A percentile compares a stretch with the other conserved stretches of the same genome.
These are phyloP conservation scores for Propithecus coquereli DNA, from an alignment of 2,113 vertebrate genomes.

Conservation along the genomic window DNA sequence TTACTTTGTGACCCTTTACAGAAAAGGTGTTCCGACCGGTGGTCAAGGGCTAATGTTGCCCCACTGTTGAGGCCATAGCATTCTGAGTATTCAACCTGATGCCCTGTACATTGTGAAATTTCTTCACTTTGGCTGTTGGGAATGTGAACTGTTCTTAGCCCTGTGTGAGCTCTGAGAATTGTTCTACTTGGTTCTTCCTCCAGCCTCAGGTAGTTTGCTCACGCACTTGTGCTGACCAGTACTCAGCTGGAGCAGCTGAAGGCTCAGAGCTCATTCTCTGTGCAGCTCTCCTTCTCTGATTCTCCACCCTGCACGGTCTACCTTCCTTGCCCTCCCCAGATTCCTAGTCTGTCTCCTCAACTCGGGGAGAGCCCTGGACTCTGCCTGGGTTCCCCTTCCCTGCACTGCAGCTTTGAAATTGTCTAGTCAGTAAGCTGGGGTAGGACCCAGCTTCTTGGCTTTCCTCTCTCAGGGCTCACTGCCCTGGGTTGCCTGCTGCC, in stretches of 20 bases:
- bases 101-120: neutral
- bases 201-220: neutral
- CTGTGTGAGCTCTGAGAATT: neutral
- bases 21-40: neutral
- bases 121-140: neutral
- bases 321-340: neutral
- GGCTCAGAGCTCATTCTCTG: neutral
- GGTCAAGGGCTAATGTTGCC: neutral
- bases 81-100: neutral
- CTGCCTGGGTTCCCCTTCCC: neutral
- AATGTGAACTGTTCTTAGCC: neutral
- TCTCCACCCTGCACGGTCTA: neutral
- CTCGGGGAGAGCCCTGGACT: neutral
- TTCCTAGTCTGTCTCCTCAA: neutral
- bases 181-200: neutral
- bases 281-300: neutral
- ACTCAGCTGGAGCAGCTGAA: neutral
- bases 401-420: neutral
- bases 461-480: neutral
- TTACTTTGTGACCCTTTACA: neutral
- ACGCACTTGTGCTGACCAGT: rapidly evolving
- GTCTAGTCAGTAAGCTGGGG: neutral
- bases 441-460: neutral
- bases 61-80: neutral
- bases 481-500: neutral